A percentile compares a stretch with the other conserved stretches of the same genome.
These are phyloP conservation scores for Agrypnus murinus DNA, from an alignment of 2,888 invertebrate genomes.

Conservation along the genomic window DNA sequence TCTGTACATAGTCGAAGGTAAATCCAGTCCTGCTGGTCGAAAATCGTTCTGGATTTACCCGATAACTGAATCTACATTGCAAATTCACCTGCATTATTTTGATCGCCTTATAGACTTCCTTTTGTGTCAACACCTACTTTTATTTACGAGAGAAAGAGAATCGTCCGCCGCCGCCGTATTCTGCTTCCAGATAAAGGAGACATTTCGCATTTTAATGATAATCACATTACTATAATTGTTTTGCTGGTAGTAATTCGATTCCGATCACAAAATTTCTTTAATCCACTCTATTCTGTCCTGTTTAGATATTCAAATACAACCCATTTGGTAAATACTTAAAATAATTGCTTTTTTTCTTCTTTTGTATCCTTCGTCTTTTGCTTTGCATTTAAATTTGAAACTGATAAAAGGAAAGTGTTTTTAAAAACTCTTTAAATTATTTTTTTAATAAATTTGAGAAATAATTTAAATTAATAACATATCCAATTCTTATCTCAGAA, in stretches of 20 bases:
- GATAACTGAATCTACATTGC: conserved; percentile 50
- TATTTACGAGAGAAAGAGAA: conserved; percentile 19
- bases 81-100: conserved; percentile 52
- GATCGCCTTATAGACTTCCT: conserved; percentile 51
- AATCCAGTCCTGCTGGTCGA: conserved; percentile 43
- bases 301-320: too few species aligned
- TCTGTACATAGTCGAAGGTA: conserved; percentile 44
- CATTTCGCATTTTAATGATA: conserved; percentile 10
- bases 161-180: background rate
- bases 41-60: conserved; percentile 52
- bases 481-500: too few species aligned
- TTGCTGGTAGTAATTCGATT: background rate
- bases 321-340: too few species aligned
- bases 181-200: conserved; percentile 5
- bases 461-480: too few species aligned
- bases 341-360: too few species aligned
- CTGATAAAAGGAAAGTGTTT: too few species aligned
- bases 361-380: too few species aligned
- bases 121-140: conserved; percentile 49
- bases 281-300: too few species aligned
- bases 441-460: too few species aligned
- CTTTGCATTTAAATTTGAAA: too few species aligned
- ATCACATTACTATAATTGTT: conserved; percentile 22
- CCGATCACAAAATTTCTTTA: background rate
- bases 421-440: too few species aligned